phyloP scores from a whole-genome alignment of 2,888 invertebrate species.

The Pristionchus arcanus region DNA sequence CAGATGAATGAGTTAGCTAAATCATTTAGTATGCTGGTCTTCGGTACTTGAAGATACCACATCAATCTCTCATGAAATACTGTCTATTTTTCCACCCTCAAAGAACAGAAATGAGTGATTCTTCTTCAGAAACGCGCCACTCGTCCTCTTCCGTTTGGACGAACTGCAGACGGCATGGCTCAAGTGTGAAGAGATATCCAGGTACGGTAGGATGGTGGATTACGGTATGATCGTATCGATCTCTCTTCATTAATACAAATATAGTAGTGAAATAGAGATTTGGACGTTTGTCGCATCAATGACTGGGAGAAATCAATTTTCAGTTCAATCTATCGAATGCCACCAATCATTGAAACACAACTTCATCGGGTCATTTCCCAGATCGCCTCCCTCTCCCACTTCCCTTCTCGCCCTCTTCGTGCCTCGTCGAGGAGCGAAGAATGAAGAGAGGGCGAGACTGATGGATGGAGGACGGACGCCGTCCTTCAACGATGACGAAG shows the following conservation, averaged over 20 bases:
- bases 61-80: not conserved
- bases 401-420: slow-evolving; percentile 56
- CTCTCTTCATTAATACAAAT: no score
- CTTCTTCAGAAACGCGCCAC: slow-evolving; percentile 67
- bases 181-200: slow-evolving; percentile 51
- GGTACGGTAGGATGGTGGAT: slow-evolving; percentile 10
- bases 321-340: not conserved
- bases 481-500: slow-evolving; percentile 18
- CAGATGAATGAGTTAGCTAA: no score
- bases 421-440: slow-evolving; percentile 37
- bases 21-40: not conserved
- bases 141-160: slow-evolving; percentile 72
- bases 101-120: not conserved
- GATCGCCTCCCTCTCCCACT: slow-evolving; percentile 46
- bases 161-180: slow-evolving; percentile 68
- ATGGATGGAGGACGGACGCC: slow-evolving; percentile 7
- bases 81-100: not conserved
- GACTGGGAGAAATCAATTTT: no score
- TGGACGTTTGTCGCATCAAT: no score
- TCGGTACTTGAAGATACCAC: not conserved
- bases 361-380: not conserved
- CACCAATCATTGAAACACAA: not conserved
- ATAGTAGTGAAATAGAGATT: no score
- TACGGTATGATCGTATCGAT: not conserved
- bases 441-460: slow-evolving; percentile 18